phyloP scores from a whole-genome alignment of 2,113 vertebrate species.

The Sapayoa aenigma region DNA sequence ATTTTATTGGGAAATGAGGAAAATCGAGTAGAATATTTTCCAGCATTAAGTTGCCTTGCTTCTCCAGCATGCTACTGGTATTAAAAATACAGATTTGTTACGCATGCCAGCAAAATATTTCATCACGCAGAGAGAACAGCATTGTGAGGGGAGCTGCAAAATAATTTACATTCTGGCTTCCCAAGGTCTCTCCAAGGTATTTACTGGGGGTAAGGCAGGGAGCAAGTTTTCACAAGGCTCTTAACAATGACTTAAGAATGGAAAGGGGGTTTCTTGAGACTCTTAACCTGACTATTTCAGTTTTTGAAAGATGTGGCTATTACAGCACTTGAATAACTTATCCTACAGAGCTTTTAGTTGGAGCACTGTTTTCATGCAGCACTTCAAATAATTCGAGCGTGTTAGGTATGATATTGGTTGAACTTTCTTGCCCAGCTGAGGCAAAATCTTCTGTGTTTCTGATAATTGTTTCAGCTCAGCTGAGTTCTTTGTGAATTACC shows the following conservation, averaged over 20 bases:
- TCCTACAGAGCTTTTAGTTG: neutral
- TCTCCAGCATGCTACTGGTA: slow-evolving; percentile 22
- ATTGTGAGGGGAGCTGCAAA: slow-evolving; percentile 15
- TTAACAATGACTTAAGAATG: neutral
- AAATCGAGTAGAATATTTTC: slow-evolving; percentile 50
- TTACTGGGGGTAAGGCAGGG: neutral
- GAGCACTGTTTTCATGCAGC: neutral
- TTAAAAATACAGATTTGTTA: slow-evolving; percentile 45
- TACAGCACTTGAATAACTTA: neutral
- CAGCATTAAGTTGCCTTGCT: slow-evolving; percentile 23
- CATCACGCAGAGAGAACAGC: neutral
- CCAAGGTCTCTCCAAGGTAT: neutral
- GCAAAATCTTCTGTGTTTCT: neutral
- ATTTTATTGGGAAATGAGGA: slow-evolving; percentile 54
- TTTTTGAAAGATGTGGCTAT: neutral
- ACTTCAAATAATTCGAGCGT: neutral
- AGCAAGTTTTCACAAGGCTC: neutral
- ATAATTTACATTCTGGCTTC: slow-evolving; percentile 21
- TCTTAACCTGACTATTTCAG: neutral
- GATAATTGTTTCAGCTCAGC: neutral
- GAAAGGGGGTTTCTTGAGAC: neutral
- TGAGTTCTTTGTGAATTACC: neutral
- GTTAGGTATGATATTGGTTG: neutral
- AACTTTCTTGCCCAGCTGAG: neutral
- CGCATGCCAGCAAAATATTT: neutral